Percentiles rank a stretch among this genome's conserved stretches.
phyloP scores from a whole-genome alignment of 1,140 invertebrate genomes.

The Arion vulgaris region DNA sequence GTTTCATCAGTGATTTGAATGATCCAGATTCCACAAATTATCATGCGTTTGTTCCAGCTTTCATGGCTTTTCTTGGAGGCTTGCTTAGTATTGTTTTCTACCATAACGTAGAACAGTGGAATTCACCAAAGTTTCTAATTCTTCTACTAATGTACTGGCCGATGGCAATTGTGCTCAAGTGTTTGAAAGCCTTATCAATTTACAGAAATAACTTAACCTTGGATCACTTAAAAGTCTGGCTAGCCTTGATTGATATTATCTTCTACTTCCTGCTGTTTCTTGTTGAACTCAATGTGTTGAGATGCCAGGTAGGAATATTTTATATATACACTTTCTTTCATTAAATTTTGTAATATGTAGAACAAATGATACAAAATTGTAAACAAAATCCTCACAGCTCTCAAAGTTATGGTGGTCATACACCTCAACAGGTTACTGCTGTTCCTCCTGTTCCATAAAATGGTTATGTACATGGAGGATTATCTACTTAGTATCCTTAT shows the following conservation, averaged over 20 bases:
- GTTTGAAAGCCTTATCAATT: constrained; percentile 59
- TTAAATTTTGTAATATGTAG: no score
- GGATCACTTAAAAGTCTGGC: constrained; percentile 58
- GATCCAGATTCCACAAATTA: constrained; percentile 60
- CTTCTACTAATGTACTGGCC: constrained; percentile 63
- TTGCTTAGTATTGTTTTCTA: constrained; percentile 61
- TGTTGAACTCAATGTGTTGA: constrained; percentile 61
- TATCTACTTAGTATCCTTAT: no score
- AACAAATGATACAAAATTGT: no score
- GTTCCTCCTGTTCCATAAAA: no score
- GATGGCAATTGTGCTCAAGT: constrained; percentile 52
- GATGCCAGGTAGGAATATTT: constrained; percentile 52
- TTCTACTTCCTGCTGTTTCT: constrained; percentile 56
- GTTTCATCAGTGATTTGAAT: constrained; percentile 58
- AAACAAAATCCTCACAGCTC: no score
- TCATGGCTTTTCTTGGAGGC: constrained; percentile 53
- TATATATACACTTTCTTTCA: no score
- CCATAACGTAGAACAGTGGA: constrained; percentile 70
- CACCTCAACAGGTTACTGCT: no score
- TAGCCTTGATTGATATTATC: constrained; percentile 57
- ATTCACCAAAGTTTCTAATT: constrained; percentile 67
- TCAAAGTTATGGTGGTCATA: no score
- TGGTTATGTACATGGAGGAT: no score
- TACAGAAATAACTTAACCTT: constrained; percentile 53
- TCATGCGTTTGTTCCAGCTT: constrained; percentile 63